A percentile compares a stretch with the other conserved stretches of the same genome.
These are phyloP conservation scores for Eretmocerus hayati DNA, from an alignment of 2,888 invertebrate species.

Conservation along the genomic window DNA sequence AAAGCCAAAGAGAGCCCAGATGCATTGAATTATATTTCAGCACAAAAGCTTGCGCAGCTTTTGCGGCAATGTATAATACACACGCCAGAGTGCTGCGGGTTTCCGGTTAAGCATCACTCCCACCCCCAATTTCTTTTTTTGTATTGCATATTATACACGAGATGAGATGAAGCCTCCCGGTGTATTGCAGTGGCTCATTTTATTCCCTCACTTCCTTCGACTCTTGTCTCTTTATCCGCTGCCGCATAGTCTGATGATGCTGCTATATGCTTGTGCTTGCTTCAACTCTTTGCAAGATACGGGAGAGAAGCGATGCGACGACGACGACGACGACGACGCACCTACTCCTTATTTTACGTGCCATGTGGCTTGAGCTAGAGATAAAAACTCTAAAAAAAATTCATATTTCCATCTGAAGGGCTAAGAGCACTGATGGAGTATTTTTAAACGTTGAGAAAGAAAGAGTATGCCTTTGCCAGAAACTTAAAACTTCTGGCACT, in stretches of 20 bases:
- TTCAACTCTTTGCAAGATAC: no score
- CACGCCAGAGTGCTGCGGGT: no score
- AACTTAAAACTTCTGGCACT: slow-evolving; percentile 17
- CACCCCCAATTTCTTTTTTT: not conserved
- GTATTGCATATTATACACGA: no score
- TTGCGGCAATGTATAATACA: no score
- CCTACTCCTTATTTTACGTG: no score
- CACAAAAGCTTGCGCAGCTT: no score
- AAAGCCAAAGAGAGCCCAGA: no score
- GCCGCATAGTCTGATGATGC: not conserved
- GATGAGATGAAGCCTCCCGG: no score
- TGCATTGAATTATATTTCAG: no score
- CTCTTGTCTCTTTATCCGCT: slow-evolving; percentile 17
- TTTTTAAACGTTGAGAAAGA: slow-evolving; percentile 26
- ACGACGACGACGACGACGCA: no score
- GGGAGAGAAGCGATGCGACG: no score
- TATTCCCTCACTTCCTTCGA: slow-evolving; percentile 11
- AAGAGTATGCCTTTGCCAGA: slow-evolving; percentile 23
- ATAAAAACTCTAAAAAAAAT: slow-evolving; percentile 34
- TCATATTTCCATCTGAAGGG: slow-evolving; percentile 40
- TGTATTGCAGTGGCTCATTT: slow-evolving; percentile 29
- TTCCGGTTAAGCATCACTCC: slow-evolving; percentile 19
- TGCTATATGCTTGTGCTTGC: slow-evolving; percentile 18
- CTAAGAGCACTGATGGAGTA: slow-evolving; percentile 25
- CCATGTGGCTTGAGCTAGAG: slow-evolving; percentile 36